Conservation (phyloP, 2,797 vertebrate genomes). For the Tinamus major region DNA sequence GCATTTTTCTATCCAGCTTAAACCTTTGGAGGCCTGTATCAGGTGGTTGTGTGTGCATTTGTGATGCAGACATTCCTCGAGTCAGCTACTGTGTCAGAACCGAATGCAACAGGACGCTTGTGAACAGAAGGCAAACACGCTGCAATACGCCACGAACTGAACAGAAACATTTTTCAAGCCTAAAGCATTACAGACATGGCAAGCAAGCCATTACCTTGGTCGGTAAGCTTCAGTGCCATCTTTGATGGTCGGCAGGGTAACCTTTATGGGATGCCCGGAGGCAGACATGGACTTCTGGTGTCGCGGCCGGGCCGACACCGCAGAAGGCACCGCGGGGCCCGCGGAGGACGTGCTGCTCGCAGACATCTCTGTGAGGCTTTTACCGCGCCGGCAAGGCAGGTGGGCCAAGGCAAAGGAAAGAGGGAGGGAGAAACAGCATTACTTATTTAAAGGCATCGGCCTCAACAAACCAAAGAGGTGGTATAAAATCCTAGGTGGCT, state of each 20-base stretch:
- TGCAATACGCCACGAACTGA: not conserved
- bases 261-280: constrained; percentile 95
- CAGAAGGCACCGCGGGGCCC: constrained; percentile 78
- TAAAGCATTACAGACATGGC: not conserved
- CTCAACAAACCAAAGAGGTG: not conserved
- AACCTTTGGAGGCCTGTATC: not conserved
- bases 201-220: constrained; percentile 83
- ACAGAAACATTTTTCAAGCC: not conserved
- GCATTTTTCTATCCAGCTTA: not conserved
- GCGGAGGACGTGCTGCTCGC: constrained; percentile 82
- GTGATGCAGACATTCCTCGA: not conserved
- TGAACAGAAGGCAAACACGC: not conserved
- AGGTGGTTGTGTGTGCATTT: not conserved
- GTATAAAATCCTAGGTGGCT: not conserved
- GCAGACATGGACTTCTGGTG: constrained; percentile 99
- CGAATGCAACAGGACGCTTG: rapidly evolving
- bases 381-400: not conserved
- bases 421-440: not conserved
- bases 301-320: constrained; percentile 89
- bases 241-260: constrained; percentile 95
- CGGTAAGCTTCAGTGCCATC: constrained; percentile 92
- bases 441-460: not conserved
- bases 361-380: constrained; percentile 94
- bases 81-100: not conserved
- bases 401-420: not conserved